Base-by-base conservation (phyloP, 2,797 vertebrate species). In the Champsocephalus gunnari region DNA sequence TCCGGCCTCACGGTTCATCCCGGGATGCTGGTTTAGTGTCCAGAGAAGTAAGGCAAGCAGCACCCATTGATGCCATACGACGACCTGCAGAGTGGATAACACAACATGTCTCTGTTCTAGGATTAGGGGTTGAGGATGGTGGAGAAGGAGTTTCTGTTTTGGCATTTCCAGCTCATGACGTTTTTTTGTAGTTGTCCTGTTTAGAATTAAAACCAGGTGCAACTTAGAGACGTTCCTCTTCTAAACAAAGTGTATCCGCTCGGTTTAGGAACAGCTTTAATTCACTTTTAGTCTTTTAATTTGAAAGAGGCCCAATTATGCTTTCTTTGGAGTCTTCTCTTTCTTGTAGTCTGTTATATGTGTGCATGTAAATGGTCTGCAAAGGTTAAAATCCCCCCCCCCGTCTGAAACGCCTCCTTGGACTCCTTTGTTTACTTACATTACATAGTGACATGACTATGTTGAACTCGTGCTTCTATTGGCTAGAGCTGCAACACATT, bases 31-130 rank as follows among this genome's bases (percentile, higher is more conserved):
- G 59, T 49, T 75, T 62, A 9, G 34, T 55, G 19, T 75, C 61
- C 68, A 24, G 47, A 5, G 70, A 32, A 57, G 72, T 34, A 65
- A 56, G 28, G 72, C 58, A 5, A 63, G 72, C 14, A 45, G 48
- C 75, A 51, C 71, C 75, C 50, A 28, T 44, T 34, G 66, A 60
- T 74, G 75, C 72, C 64, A 61, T 58, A 24, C 24, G 19, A 75
- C 78, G 44, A 34, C 77, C 80, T 38, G 62, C 69, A 53, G 67
- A 72, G 79, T 32, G 60, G 69, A 83, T 72, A 72, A 69, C 8
- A 6, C 0, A 72, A 69, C 8, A 6, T 7, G 34, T 55, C 45
- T 64, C 61, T 43, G 44, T 48, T 84, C 34, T 53, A 63, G 66
- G 77, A 56, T 74, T 70, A 71, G 59, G 58, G 71, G 50, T 55